Conservation (phyloP, 2,888 invertebrate species). For the Glyphotaelius pellucidus region DNA sequence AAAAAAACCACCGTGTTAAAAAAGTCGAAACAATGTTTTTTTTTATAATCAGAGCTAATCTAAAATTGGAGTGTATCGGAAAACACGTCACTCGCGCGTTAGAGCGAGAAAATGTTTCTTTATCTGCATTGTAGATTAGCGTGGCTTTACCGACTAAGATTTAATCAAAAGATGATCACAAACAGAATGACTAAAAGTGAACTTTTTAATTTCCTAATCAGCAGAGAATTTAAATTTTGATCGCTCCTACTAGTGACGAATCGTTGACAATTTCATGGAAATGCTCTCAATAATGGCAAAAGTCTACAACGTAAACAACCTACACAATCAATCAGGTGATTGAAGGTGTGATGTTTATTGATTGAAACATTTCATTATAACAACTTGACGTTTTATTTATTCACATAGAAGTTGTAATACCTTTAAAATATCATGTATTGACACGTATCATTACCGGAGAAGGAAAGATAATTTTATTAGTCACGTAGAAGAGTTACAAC, state of each 20-base stretch:
- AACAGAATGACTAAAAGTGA: neutral
- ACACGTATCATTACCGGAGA: neutral
- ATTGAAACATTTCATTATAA: neutral
- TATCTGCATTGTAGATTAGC: neutral
- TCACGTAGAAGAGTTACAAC: neutral
- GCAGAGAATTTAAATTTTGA: too few relatives aligned
- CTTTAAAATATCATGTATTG: neutral
- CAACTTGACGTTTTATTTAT: neutral
- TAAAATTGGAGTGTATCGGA: neutral
- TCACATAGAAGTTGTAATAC: too few relatives aligned
- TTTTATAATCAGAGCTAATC: neutral
- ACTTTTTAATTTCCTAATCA: too few relatives aligned
- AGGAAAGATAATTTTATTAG: neutral
- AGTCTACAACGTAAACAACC: neutral
- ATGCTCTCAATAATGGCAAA: neutral
- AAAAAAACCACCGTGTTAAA: too few relatives aligned
- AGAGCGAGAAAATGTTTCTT: neutral
- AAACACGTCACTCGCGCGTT: neutral
- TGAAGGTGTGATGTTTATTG: neutral
- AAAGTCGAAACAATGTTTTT: neutral
- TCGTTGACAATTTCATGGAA: neutral
- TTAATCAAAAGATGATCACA: neutral
- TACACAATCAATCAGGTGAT: neutral
- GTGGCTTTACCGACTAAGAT: neutral
- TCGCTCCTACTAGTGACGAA: neutral